A percentile compares a stretch with the other conserved stretches of the same genome.
These are phyloP conservation scores for Hartigia nigra DNA, from an alignment of 2,888 invertebrate genomes.

Conservation along the genomic window DNA sequence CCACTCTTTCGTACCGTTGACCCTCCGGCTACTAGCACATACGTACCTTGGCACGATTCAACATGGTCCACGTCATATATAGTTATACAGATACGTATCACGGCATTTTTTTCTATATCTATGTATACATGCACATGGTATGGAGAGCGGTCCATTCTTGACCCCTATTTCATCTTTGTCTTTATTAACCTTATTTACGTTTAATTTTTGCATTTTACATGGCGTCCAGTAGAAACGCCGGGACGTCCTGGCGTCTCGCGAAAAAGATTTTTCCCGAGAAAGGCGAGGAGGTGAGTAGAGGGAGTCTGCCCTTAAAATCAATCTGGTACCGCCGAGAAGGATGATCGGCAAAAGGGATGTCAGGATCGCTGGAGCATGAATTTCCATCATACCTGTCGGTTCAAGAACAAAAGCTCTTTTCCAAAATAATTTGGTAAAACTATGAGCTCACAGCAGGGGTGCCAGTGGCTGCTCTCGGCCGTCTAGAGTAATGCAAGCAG, in stretches of 20 bases:
- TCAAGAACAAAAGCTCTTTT: constrained; percentile 13
- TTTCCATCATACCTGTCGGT: constrained; percentile 21
- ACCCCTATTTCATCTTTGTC: neutral
- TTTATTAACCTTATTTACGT: neutral
- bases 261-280: neutral
- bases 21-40: constrained; percentile 14
- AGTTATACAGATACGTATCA: neutral
- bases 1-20: constrained; percentile 24
- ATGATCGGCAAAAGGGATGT: neutral
- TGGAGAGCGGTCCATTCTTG: neutral
- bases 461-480: neutral
- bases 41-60: neutral
- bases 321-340: neutral
- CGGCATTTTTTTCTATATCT: neutral
- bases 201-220: neutral
- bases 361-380: constrained; percentile 16
- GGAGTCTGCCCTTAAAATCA: too few species aligned
- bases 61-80: neutral
- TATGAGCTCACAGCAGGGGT: constrained; percentile 10
- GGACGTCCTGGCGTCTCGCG: neutral
- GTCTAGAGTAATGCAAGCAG: constrained; percentile 36
- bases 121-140: neutral
- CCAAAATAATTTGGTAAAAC: constrained; percentile 24
- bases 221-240: neutral
- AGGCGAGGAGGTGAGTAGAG: too few species aligned